Percentiles rank a stretch among this genome's conserved stretches.
phyloP scores from a whole-genome alignment of 2,888 invertebrate species.

The Tuberolachnus salignus region DNA sequence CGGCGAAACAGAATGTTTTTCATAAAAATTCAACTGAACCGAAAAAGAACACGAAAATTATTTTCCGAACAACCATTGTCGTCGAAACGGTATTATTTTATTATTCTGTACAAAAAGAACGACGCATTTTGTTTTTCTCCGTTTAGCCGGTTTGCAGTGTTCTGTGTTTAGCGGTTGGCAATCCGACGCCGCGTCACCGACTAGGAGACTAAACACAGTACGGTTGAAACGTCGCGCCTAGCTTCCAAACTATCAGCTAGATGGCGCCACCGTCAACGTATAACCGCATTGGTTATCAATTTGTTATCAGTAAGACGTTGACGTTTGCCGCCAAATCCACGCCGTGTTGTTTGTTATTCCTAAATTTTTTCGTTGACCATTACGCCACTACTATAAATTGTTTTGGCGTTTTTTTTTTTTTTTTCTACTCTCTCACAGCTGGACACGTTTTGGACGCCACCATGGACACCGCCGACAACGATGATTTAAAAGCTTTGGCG shows the following conservation, averaged over 20 bases:
- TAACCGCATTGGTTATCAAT: too few species aligned
- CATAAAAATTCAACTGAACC: too few species aligned
- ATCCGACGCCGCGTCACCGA: too few species aligned
- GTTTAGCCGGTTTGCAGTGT: background rate
- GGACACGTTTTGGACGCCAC: background rate
- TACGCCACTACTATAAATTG: background rate
- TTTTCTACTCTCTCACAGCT: background rate
- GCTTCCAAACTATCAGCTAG: background rate
- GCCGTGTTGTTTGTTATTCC: too few species aligned
- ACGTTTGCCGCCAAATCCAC: slow-evolving; percentile 39
- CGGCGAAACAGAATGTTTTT: too few species aligned
- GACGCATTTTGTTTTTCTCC: background rate
- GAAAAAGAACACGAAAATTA: too few species aligned
- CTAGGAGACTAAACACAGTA: slow-evolving; percentile 7
- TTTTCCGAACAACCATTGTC: too few species aligned
- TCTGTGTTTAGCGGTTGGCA: slow-evolving; percentile 1
- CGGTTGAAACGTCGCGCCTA: background rate
- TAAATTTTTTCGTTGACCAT: too few species aligned
- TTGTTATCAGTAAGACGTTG: background rate
- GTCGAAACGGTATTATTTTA: too few species aligned
- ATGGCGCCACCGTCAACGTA: background rate
- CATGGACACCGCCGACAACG: slow-evolving; percentile 14
- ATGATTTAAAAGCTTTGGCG: slow-evolving; percentile 33
- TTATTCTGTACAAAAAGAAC: background rate
- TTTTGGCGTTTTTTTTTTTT: background rate